A percentile compares a stretch with the other conserved stretches of the same genome.
phyloP scores from a whole-genome alignment of 2,113 vertebrate genomes.

The Vimba vimba region DNA sequence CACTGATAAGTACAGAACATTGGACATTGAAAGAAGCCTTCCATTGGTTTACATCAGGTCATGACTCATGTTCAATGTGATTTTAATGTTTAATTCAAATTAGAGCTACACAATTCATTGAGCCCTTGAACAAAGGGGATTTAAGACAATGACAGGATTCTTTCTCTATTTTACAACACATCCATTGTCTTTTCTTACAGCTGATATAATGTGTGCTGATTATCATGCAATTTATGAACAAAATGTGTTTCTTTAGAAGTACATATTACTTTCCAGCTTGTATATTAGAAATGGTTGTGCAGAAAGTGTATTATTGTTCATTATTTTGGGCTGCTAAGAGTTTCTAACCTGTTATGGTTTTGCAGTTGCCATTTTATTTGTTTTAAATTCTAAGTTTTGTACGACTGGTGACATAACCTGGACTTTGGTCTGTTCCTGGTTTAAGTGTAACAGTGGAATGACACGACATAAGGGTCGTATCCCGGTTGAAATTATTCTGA shows the following conservation, averaged over 20 bases:
- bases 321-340: not conserved
- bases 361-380: not conserved
- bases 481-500: not conserved
- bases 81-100: slow-evolving; percentile 2
- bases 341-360: not conserved
- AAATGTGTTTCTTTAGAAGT: not conserved
- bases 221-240: not conserved
- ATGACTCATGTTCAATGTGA: slow-evolving; percentile 32
- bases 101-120: not conserved
- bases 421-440: slow-evolving; percentile 21
- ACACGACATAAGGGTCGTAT: slow-evolving; percentile 12
- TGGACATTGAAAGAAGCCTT: slow-evolving; percentile 67
- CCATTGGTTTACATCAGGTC: slow-evolving; percentile 60
- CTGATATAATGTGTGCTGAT: not conserved
- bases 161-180: not conserved
- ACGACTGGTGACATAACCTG: slow-evolving; percentile 21
- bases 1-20: slow-evolving; percentile 76
- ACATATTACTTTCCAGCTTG: not conserved
- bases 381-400: not conserved
- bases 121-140: not conserved
- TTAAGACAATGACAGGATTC: not conserved
- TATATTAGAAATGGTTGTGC: not conserved
- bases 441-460: slow-evolving; percentile 18
- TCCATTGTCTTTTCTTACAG: not conserved
- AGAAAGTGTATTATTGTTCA: not conserved